Evolutionary conservation across 2,113 vertebrate genomes (phyloP), one percentile per base, ranked within the genome.

Genomic region (Protobothrops mucrosquamatus): DNA sequence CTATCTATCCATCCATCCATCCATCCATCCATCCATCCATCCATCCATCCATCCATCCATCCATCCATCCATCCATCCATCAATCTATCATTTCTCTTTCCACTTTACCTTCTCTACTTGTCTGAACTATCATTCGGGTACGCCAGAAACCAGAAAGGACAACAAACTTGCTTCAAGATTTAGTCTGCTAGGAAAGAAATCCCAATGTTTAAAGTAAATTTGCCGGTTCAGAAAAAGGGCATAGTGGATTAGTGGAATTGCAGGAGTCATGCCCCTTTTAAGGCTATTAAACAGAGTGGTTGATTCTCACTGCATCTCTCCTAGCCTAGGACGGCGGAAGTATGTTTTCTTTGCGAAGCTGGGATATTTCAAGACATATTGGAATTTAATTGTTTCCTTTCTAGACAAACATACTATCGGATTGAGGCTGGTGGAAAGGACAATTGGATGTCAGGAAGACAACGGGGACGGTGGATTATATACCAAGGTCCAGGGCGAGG

Each of bases 321-420:
- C 85, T 0, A 93, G 93, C 96, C 3, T 54, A 69, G 29, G 91
- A 94, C 93, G 93, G 29, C 95, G 95, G 95, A 95, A 96, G 92
- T 89, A 92, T 96, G 94, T 97, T 98, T 97, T 98, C 96, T 96
- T 97, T 97, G 92, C 96, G 95, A 96, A 97, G 94, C 96, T 96
- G 95, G 96, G 95, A 95, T 94, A 93, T 96, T 95, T 94, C 54
- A 15, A 52, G 91, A 95, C 91, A 97, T 95, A 97, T 96, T 97
- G 96, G 93, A 96, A 97, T 98, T 98, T 98, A 98, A 98, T 98
- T 98, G 97, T 98, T 98, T 98, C 97, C 97, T 97, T 98, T 98
- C 97, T 96, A 98, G 97, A 98, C 93, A 98, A 98, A 98, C 97
- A 98, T 69, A 91, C 97, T 97, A 97, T 97, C 97, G 95, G 97